phyloP scores from a whole-genome alignment of 1,140 invertebrate species.

The Drepana arcuata region DNA sequence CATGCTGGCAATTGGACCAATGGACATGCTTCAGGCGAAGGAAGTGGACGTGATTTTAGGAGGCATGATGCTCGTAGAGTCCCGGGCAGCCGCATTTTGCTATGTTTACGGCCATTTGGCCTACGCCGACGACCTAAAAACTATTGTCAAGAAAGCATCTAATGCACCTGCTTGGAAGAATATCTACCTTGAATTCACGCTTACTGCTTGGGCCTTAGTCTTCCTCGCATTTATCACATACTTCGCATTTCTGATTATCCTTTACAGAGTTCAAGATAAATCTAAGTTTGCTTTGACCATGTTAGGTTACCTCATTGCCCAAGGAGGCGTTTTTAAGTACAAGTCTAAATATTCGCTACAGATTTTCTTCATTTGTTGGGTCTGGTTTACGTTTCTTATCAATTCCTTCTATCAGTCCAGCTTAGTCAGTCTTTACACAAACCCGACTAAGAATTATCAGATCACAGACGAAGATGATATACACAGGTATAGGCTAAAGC shows the following conservation, averaged over 20 bases:
- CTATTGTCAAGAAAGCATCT: constrained; percentile 30
- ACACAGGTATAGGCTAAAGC: constrained; percentile 15
- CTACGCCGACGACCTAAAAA: constrained; percentile 26
- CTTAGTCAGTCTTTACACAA: constrained; percentile 25
- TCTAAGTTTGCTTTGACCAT: constrained; percentile 14
- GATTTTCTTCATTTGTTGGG: constrained; percentile 23
- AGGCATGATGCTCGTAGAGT: constrained; percentile 24
- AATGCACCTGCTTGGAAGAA: constrained; percentile 23
- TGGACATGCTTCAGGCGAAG: constrained; percentile 22
- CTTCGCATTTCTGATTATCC: constrained; percentile 16
- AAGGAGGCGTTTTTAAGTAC: constrained; percentile 2
- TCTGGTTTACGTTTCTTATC: constrained; percentile 37
- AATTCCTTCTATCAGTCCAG: constrained; percentile 33
- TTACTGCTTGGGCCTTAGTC: constrained; percentile 31
- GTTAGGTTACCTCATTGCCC: constrained; percentile 3
- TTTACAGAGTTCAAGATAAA: constrained; percentile 25
- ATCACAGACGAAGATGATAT: constrained; percentile 21
- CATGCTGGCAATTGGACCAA: constrained; percentile 23
- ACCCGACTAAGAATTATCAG: constrained; percentile 26
- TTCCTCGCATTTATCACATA: constrained; percentile 20
- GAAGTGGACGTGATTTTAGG: constrained; percentile 33
- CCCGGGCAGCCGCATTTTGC: constrained; percentile 23
- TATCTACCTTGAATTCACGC: constrained; percentile 33
- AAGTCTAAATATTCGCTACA: constrained; percentile 1
- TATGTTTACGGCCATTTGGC: constrained; percentile 26